Conservation (phyloP, 2,888 invertebrate genomes). For the Chymomyza caudatula region DNA sequence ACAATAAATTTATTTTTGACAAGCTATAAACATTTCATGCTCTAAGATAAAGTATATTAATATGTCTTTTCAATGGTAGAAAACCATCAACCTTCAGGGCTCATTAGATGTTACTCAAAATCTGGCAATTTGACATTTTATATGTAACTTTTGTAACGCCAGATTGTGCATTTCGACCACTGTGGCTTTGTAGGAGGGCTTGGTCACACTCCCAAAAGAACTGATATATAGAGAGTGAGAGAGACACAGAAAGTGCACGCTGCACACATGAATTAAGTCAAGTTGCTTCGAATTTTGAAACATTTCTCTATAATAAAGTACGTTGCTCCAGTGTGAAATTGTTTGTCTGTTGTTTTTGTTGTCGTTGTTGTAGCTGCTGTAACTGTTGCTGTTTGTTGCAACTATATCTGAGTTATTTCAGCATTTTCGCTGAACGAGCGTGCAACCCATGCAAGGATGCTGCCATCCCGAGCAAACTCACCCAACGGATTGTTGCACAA, state of each 20-base stretch:
- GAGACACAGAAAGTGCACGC: slow-evolving; percentile 6
- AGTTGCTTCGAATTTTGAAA: slow-evolving; percentile 53
- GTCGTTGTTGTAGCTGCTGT: slow-evolving; percentile 3
- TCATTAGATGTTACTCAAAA: too few species aligned
- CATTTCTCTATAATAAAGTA: slow-evolving; percentile 64
- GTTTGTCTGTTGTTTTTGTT: slow-evolving; percentile 8
- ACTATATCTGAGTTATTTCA: slow-evolving; percentile 48
- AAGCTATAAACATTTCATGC: too few species aligned
- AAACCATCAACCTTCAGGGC: too few species aligned
- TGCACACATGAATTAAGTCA: slow-evolving; percentile 64
- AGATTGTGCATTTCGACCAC: too few species aligned
- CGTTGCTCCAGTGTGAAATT: slow-evolving; percentile 15
- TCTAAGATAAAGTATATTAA: too few species aligned
- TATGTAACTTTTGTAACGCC: too few species aligned
- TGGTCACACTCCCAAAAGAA: too few species aligned
- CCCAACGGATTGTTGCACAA: slow-evolving; percentile 32
- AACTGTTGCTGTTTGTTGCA: slow-evolving; percentile 7
- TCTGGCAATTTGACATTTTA: too few species aligned
- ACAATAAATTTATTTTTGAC: too few species aligned
- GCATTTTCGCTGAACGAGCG: slow-evolving; percentile 27
- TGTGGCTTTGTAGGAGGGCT: too few species aligned
- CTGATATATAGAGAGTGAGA: slow-evolving; percentile 26
- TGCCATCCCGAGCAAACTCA: slow-evolving; percentile 13
- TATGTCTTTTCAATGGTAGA: too few species aligned
- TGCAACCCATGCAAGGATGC: slow-evolving; percentile 28